Evolutionary conservation across 53 echinoderm and acorn worm species (phyloP), one percentile per base, ranked within the genome.

Genomic region (Pentamera pediparva): DNA sequence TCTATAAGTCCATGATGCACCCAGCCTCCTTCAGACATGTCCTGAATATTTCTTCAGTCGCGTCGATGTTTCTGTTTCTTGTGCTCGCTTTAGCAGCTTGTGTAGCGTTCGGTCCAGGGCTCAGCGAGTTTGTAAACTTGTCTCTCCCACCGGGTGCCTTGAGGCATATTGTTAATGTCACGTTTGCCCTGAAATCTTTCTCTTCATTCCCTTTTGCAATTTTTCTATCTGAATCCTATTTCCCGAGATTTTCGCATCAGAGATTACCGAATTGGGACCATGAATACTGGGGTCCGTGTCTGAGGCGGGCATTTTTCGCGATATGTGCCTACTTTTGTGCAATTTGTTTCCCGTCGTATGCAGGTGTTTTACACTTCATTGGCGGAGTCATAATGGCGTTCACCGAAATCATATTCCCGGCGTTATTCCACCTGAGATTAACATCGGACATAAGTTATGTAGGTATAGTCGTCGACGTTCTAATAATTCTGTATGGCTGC

Each of bases 81-180:
- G 21, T 40, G 5, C 37, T 65, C 19, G 37, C 65, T 21, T 2
- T 65, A 19, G 38, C 65, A 10, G 65, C 65, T 1, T 33, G 17
- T 15, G 22, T 37, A 2, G n/a, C 39, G 19, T 65, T 65, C 27
- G 65, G 65, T 3, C 22, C 37, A 19, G 26, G 21, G 8, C 24
- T 65, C 21, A 37, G 39, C 15, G 65, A 65, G 22, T 65, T 65
- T 38, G 65, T 65, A 6, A 65, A 37, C 39, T n/a, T 65, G 22
- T 65, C 65, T 37, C 6, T 65, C 19, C 65, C 65, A 8, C 19
- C 25, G 4, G 65, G 65, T 2, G 22, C 22, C 21, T 39, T 65
- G 25, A 65, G 39, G 9, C 21, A 35, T 20, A 37, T 38, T 4
- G 65, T 65, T 39, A 65, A 65, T 65, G 24, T 65, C 6, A 27